These are phyloP conservation scores for Darevskia mixta DNA, from an alignment of 2,797 vertebrate genomes.

Conservation along the genomic window DNA sequence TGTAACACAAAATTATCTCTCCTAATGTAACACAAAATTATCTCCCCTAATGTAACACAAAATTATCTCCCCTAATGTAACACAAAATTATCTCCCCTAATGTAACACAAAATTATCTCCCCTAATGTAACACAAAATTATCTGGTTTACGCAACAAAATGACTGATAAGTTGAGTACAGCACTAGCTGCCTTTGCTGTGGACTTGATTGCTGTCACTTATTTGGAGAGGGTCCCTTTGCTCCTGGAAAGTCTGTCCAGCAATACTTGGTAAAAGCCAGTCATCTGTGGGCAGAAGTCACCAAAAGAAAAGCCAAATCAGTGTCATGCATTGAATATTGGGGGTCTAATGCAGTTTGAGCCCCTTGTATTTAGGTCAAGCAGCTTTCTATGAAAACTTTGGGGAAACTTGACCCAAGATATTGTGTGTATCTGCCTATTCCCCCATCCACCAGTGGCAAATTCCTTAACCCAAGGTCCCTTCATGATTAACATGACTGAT, in stretches of 20 bases:
- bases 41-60: too few relatives aligned
- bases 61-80: too few relatives aligned
- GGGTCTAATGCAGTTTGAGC: conserved; percentile 1
- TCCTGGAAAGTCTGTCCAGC: conserved; percentile 85
- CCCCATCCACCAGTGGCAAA: neutral
- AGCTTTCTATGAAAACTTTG: neutral
- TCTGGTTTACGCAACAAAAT: neutral
- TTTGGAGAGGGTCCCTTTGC: conserved; percentile 74
- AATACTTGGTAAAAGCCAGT: conserved; percentile 85
- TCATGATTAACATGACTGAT: neutral
- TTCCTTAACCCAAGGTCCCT: neutral
- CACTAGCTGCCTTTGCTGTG: neutral
- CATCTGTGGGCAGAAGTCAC: conserved; percentile 83
- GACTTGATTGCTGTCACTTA: conserved; percentile 64
- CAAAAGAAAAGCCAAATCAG: conserved; percentile 24
- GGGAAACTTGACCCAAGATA: too few relatives aligned
- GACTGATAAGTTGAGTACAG: accelerated
- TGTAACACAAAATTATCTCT: too few relatives aligned
- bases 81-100: too few relatives aligned
- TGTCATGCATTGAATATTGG: neutral
- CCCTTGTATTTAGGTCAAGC: neutral
- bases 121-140: too few relatives aligned
- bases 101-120: too few relatives aligned
- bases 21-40: too few relatives aligned
- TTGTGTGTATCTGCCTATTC: neutral